These are phyloP conservation scores for Drosophila bocqueti DNA, from an alignment of 1,140 invertebrate species.

Conservation along the genomic window DNA sequence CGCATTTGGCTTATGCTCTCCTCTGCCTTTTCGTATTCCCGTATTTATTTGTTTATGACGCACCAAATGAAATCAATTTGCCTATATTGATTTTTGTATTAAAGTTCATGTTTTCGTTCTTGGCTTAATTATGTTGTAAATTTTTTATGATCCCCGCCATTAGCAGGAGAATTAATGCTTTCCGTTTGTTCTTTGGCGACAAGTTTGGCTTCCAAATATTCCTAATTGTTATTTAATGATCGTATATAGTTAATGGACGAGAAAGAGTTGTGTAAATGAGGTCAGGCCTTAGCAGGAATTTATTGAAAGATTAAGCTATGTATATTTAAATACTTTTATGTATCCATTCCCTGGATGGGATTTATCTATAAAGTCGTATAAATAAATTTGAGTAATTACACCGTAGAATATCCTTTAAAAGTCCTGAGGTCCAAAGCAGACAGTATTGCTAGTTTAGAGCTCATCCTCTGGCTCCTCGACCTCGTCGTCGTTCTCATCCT, in stretches of 20 bases:
- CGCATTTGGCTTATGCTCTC: slow-evolving; percentile 56
- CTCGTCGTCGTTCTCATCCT: slow-evolving; percentile 16
- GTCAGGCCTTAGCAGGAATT: not conserved
- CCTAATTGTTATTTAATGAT: slow-evolving; percentile 49
- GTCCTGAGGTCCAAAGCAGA: not conserved
- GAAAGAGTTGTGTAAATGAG: slow-evolving; percentile 3
- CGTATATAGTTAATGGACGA: slow-evolving; percentile 11
- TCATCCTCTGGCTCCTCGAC: slow-evolving; percentile 19
- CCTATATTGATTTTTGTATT: slow-evolving; percentile 78
- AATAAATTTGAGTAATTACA: slow-evolving; percentile 41
- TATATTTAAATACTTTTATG: not conserved
- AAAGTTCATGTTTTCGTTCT: slow-evolving; percentile 55
- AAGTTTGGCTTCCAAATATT: not conserved
- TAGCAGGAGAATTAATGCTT: slow-evolving; percentile 20
- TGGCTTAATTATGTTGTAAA: slow-evolving; percentile 56
- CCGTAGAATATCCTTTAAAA: slow-evolving; percentile 6
- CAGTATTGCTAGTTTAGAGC: not conserved
- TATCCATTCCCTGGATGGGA: slow-evolving; percentile 20
- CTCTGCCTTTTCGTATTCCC: slow-evolving; percentile 33
- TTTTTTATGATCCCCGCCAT: slow-evolving; percentile 44
- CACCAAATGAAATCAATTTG: slow-evolving; percentile 70
- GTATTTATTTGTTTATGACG: slow-evolving; percentile 58
- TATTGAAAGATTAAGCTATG: not conserved
- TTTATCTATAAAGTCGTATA: slow-evolving; percentile 42
- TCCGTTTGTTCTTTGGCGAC: slow-evolving; percentile 6